Evolutionary conservation across 1,140 invertebrate species (phyloP).

Genomic region (Drosophila mojavensis): DNA sequence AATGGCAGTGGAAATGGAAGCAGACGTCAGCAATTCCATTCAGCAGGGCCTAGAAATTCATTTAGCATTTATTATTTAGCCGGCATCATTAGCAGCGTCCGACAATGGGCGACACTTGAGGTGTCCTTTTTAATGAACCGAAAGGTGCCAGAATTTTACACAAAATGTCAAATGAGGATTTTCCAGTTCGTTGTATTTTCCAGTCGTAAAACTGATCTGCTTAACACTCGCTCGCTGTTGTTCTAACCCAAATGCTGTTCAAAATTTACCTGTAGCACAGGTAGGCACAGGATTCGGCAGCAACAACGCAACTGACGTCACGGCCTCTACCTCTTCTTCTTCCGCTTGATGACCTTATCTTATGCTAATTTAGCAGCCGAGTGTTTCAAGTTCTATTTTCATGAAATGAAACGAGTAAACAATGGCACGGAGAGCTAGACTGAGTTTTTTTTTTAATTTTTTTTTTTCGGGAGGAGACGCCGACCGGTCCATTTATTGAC

Average conservation of each 20-base stretch:
- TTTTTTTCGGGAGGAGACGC: not conserved
- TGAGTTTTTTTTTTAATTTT: not conserved
- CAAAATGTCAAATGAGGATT: slow-evolving; percentile 1
- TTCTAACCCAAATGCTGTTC: slow-evolving; percentile 7
- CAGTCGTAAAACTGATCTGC: slow-evolving; percentile 27
- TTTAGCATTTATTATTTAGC: slow-evolving; percentile 26
- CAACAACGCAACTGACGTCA: slow-evolving; percentile 47
- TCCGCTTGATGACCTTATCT: slow-evolving; percentile 47
- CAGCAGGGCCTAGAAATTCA: slow-evolving; percentile 18
- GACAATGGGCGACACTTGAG: slow-evolving; percentile 41
- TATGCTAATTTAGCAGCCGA: slow-evolving; percentile 61
- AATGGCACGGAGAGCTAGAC: slow-evolving; percentile 13
- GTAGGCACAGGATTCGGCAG: slow-evolving; percentile 42
- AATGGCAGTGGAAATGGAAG: slow-evolving; percentile 4
- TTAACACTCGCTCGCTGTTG: slow-evolving; percentile 1
- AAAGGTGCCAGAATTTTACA: slow-evolving; percentile 43
- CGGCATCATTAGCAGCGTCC: slow-evolving; percentile 27
- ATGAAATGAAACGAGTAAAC: slow-evolving; percentile 54
- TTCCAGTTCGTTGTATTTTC: slow-evolving; percentile 25
- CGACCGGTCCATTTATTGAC: slow-evolving; percentile 62
- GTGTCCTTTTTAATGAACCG: slow-evolving; percentile 36
- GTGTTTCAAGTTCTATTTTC: slow-evolving; percentile 53
- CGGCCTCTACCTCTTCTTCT: not conserved
- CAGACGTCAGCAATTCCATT: not conserved
- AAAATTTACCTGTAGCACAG: slow-evolving; percentile 59